Base-by-base conservation (phyloP, 2,113 vertebrate species). In the Apistogramma diplotaenia region DNA sequence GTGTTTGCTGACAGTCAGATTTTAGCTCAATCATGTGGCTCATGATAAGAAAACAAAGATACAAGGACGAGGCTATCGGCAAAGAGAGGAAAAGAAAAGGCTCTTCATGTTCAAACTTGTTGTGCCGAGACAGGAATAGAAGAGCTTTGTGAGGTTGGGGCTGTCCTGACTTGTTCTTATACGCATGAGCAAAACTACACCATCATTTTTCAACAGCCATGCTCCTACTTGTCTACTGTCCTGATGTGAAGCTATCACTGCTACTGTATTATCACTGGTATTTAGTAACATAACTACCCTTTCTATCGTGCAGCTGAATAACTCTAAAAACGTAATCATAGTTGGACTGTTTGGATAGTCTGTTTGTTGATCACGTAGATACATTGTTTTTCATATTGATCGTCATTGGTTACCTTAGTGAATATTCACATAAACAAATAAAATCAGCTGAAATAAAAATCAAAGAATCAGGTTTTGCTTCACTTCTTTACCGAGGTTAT, bases 1-100 rank as follows among this genome's bases (percentile, higher is more conserved):
- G 57, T 51, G 82, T 90, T 89, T 86, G 80, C 88, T 87, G 90
- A 91, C 87, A 72, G 74, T n/a, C n/a, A n/a, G n/a, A n/a, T n/a
- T n/a, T n/a, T n/a, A 70, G 79, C 78, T 76, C 81, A 57, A 53
- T 76, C 29, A 76, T 79, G 74, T 70, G 80, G 72, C n/a, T 79
- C 65, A 21, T 61, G 84, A 88, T 89, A 89, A 92, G 84, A 84
- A 83, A 80, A 86, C 59, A 73, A 78, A 88, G 73, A 82, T 89
- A 77, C 55, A 82, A 70, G 54, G 74, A 81, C 29, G 51, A 67
- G 72, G 60, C 75, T 72, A 73, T 75, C 77, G 73, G 79, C 72
- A 49, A 84, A 71, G 27, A 60, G 49, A 70, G 57, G 60, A 51
- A 80, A 85, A 87, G 81, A 85, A 82, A 84, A 71, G 31, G 2